Evolutionary conservation across 2,888 invertebrate species (phyloP), one percentile per base, ranked within the genome.

Genomic region (Nemapogon koenigi): DNA sequence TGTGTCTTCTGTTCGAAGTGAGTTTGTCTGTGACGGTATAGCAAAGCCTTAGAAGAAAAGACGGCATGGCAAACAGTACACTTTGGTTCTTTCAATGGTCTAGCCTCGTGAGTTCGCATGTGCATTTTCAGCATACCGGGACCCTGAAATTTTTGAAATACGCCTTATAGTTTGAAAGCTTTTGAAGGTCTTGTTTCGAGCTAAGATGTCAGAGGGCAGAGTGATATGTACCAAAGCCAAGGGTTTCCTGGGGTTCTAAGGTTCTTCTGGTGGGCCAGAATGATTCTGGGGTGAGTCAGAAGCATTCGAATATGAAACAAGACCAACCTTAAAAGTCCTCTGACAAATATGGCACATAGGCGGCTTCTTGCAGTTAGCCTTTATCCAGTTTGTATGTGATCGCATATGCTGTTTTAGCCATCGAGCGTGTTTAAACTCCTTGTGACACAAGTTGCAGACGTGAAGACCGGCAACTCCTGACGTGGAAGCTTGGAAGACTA

Each of bases 101-200:
- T 73, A 47, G 81, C 64, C 48, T 82, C 82, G 58, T 85, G 84
- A 0, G 84, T 85, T 7, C 84, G 81, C 84, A 85, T 84, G 51
- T 85, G 85, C 83, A 85, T 84, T 48, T 83, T 82, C 19, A 85
- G 54, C 85, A 85, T 85, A 11, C 85, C 85, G 0, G 84, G 85
- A 4, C 85, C 85, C 72, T 76, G 53, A 1, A 38, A 31, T 18
- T 3, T 18, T 11, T 11, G 4, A 28, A n/a, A n/a, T n/a, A n/a
- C n/a, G n/a, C n/a, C n/a, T n/a, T n/a, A n/a, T n/a, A n/a, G n/a
- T n/a, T n/a, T n/a, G n/a, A n/a, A n/a, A 25, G 14, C 8, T 15
- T 15, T 15, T 22, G 22, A 10, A 6, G 6, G 22, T 22, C 7
- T 28, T 28, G 10, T 28, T 11, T 10, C 2, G n/a, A n/a, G n/a